Base-by-base conservation (phyloP, 53 echinoderm and acorn worm genomes). In the Crossaster papposus region DNA sequence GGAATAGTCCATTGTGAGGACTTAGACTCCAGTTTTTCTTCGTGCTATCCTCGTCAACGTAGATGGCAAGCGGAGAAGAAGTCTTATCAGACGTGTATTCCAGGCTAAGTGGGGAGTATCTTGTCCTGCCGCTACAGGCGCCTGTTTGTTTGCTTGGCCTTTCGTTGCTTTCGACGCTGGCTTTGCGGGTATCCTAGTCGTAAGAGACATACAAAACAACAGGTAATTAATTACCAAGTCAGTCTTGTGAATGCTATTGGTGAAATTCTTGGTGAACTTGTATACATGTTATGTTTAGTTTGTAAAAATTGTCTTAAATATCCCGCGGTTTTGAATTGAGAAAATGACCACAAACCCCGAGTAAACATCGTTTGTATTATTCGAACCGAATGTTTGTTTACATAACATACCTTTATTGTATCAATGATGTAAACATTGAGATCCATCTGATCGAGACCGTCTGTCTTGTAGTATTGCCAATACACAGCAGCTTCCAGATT, bases 401-500 rank as follows among this genome's bases (percentile, higher is more conserved):
- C n/a, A n/a, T n/a, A n/a, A 0, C 22, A 2, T 70, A 84, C 94
- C 82, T 94, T 94, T 64, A 94, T 94, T 2, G 79, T 76, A 44
- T 94, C 94, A 36, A 86, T 51, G 24, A 94, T 71, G 88, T 94
- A 94, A 35, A 87, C 82, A 23, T 82, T 70, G 26, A 94, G 82
- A 20, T 92, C 90, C 12, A 94, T 88, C 68, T 78, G 62, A 65
- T 92, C 86, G 15, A 77, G 63, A 17, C 30, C 78, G 8, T 71
- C 77, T 26, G 88, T 64, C 51, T 87, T 68, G 51, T 51, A 32
- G 65, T 92, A 81, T 6, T 88, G 87, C 14, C 86, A 90, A 64
- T 89, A 94, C 44, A 92, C 88, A 1, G 92, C 77, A 9, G 83
- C 90, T 76, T 94, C 91, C 18, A 94, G 64, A 24, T 86, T 73